Evolutionary conservation across 2,888 invertebrate genomes (phyloP), one percentile per base, ranked within the genome.

Genomic region (Metopia argyrocephala): DNA sequence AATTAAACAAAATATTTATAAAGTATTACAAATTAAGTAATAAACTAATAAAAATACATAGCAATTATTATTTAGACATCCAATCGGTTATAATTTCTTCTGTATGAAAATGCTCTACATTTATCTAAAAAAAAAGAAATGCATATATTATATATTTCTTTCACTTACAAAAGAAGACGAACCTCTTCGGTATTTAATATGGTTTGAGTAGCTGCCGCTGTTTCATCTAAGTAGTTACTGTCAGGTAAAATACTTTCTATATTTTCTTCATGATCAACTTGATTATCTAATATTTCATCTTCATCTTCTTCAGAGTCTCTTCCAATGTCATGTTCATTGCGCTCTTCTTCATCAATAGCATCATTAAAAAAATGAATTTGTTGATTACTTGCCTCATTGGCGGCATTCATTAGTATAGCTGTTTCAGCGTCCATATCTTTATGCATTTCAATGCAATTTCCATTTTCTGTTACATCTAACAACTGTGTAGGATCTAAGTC

Each of bases 41-140:
- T 21, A 23, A 61, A 64, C 20, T 21, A 31, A 62, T 12, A 62
- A 45, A 71, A 45, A 45, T 54, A 9, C 12, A 46, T 38, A 27
- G 52, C 52, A 38, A 61, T 20, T 52, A 62, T 31, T 84, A 83
- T 45, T 84, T 76, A 12, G 81, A 83, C 7, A 88, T 79, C 90
- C 89, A 90, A 82, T 89, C 89, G 4, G 89, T 87, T 18, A 90
- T 87, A 59, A 90, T 86, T 79, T 90, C 90, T 74, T 90, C 90
- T 1, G 85, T 86, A 68, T 88, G 87, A 56, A 87, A 89, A 27
- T 86, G 86, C 52, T 89, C 88, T 62, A 88, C 87, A 54, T 87
- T 87, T 20, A 90, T 88, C 89, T 90, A 79, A 23, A 83, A 65
- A 12, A 54, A 3, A 56, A 21, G 2, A 50, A 45, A 46, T 18